These are phyloP conservation scores for Acleris emargana DNA, from an alignment of 2,888 invertebrate genomes.

Conservation along the genomic window DNA sequence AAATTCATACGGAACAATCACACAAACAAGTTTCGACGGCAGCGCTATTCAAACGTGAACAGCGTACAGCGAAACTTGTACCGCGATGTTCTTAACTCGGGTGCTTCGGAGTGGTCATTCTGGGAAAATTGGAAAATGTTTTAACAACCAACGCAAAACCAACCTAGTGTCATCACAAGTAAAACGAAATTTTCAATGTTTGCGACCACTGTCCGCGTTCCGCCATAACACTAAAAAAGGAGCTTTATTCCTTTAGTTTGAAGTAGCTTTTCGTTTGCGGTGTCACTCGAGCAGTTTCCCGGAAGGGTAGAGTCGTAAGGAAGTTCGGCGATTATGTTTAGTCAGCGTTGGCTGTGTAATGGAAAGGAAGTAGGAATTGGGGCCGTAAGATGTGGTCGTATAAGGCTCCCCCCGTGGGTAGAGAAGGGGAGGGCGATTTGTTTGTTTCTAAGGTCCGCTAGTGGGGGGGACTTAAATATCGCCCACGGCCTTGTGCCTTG, in stretches of 20 bases:
- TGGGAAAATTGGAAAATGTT: conserved; percentile 77
- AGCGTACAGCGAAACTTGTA: conserved; percentile 78
- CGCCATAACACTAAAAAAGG: conserved; percentile 39
- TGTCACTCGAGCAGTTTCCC: conserved; percentile 61
- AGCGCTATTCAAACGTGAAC: conserved; percentile 77
- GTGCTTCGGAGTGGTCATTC: conserved; percentile 74
- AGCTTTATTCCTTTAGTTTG: conserved; percentile 54
- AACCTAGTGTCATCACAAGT: conserved; percentile 26
- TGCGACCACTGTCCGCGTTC: conserved; percentile 37
- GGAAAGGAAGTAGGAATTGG: conserved; percentile 83
- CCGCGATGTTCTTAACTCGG: conserved; percentile 79
- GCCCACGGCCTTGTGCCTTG: conserved; percentile 70
- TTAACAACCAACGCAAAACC: conserved; percentile 42
- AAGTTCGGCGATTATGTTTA: conserved; percentile 83
- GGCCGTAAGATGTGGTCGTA: conserved; percentile 83
- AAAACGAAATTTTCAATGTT: conserved; percentile 36
- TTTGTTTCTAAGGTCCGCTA: conserved; percentile 78
- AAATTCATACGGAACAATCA: conserved; percentile 74
- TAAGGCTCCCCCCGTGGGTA: conserved; percentile 61
- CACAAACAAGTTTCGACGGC: conserved; percentile 77
- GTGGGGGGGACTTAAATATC: conserved; percentile 78
- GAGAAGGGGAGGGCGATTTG: conserved; percentile 66
- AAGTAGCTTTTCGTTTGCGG: conserved; percentile 57
- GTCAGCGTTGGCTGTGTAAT: conserved; percentile 79
- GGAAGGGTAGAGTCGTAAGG: conserved; percentile 83